Percentiles rank a stretch among this genome's conserved stretches.
phyloP scores from a whole-genome alignment of 1,140 invertebrate genomes.

The Gerris buenoi region DNA sequence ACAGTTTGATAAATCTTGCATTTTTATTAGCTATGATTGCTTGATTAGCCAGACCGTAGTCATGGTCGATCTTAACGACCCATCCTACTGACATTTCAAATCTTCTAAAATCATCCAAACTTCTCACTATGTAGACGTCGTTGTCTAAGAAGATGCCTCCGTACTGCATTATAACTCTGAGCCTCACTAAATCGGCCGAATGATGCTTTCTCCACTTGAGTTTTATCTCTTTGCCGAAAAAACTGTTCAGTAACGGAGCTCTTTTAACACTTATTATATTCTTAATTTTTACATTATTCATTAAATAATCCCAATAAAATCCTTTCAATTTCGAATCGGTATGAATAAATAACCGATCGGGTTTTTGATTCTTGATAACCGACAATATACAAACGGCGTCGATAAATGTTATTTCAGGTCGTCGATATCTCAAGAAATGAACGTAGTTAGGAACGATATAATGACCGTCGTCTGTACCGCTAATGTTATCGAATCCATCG shows the following conservation, averaged over 20 bases:
- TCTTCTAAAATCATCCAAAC: conserved; percentile 17
- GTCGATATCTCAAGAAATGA: conserved; percentile 18
- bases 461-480: conserved; percentile 11
- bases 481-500: conserved; percentile 20
- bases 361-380: conserved; percentile 21
- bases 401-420: conserved; percentile 13
- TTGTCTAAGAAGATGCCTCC: conserved; percentile 24
- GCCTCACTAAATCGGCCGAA: conserved; percentile 18
- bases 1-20: conserved; percentile 25
- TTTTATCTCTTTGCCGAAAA: conserved; percentile 22
- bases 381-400: conserved; percentile 19
- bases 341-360: conserved; percentile 21
- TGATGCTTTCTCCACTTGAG: conserved; percentile 14
- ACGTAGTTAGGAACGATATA: conserved; percentile 21
- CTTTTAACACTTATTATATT: conserved; percentile 14
- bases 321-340: conserved; percentile 16
- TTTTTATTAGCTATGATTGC: conserved; percentile 23
- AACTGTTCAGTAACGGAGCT: conserved; percentile 17
- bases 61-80: conserved; percentile 21
- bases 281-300: conserved; percentile 11
- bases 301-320: conserved; percentile 20
- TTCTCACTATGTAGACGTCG: conserved; percentile 19
- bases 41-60: conserved; percentile 17
- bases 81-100: conserved; percentile 32
- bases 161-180: conserved; percentile 18